Conservation (phyloP, 1,140 invertebrate species). For the Meloidogyne hapla region DNA sequence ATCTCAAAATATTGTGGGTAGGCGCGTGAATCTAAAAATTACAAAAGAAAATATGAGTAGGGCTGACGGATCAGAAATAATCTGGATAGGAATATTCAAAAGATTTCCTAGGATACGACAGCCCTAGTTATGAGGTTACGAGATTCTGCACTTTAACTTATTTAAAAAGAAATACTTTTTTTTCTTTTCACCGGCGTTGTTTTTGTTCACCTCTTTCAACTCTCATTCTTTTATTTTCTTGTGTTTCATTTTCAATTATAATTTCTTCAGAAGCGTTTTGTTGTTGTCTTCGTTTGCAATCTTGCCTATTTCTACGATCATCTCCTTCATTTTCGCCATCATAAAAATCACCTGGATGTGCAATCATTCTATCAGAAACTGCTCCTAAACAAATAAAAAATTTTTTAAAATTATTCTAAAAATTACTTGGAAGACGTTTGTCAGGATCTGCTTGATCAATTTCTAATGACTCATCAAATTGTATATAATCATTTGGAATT, state of each 20-base stretch:
- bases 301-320: conserved; percentile 44
- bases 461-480: conserved; percentile 50
- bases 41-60: no score
- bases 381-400: conserved; percentile 69
- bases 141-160: conserved; percentile 2
- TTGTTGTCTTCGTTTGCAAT: conserved; percentile 20
- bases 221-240: conserved; percentile 2
- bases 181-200: background rate
- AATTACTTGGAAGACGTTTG: conserved; percentile 47
- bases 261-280: background rate
- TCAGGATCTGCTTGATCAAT: conserved; percentile 57
- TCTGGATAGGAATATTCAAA: no score
- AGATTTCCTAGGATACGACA: no score
- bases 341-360: conserved; percentile 91
- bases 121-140: background rate
- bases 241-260: background rate
- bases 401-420: conserved; percentile 16
- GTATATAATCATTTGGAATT: conserved; percentile 80
- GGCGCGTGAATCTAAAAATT: no score
- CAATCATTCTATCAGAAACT: conserved; percentile 81
- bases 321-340: conserved; percentile 76
- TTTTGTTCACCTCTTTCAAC: background rate
- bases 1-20: no score
- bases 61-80: no score
- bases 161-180: background rate